Evolutionary conservation across 2,888 invertebrate species (phyloP).

Genomic region (Mesoligia furuncula): DNA sequence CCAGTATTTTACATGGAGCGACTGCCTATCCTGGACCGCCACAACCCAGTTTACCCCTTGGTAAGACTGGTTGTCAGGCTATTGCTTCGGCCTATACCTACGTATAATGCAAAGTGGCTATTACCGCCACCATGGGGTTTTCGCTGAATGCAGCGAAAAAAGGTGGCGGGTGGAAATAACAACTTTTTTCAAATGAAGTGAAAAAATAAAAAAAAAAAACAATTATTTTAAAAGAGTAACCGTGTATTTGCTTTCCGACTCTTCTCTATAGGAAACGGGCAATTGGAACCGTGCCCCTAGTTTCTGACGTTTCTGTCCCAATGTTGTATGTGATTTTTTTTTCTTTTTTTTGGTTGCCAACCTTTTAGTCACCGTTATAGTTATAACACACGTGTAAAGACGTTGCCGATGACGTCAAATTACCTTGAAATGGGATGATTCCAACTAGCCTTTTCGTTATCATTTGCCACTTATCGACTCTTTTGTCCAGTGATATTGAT

Average conservation of each 20-base stretch:
- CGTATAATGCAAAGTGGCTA: neutral
- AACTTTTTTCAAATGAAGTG: too few species aligned
- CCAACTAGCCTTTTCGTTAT: neutral
- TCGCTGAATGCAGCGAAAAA: too few species aligned
- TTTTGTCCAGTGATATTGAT: slow-evolving; percentile 25
- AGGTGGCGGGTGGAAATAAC: too few species aligned
- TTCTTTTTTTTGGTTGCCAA: neutral
- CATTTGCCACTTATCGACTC: slow-evolving; percentile 18
- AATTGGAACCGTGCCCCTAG: neutral
- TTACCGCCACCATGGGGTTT: neutral
- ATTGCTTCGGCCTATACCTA: neutral
- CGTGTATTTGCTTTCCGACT: neutral
- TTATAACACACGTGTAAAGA: neutral
- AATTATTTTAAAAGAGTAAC: neutral
- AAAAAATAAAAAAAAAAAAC: too few species aligned
- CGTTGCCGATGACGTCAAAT: neutral
- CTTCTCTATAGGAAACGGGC: neutral
- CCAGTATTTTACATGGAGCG: too few species aligned
- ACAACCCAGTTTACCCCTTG: too few species aligned
- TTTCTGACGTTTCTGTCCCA: neutral
- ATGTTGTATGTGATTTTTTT: neutral
- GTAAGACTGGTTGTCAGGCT: neutral
- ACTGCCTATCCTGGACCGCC: too few species aligned
- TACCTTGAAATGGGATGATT: slow-evolving; percentile 6
- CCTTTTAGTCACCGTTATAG: neutral